Evolutionary conservation across 2,888 invertebrate genomes (phyloP).

Genomic region (Venusia cambrica): DNA sequence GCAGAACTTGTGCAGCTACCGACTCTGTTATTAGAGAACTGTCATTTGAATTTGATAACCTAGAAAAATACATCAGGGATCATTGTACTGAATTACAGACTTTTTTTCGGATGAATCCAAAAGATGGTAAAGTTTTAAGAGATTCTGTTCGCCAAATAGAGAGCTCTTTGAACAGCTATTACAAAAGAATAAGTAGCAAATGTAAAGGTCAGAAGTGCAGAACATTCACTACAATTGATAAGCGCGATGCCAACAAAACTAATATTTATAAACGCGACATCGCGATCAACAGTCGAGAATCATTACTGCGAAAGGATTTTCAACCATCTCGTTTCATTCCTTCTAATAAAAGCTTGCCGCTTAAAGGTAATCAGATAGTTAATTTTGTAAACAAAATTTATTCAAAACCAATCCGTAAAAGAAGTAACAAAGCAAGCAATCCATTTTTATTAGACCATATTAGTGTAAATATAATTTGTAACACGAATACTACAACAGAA

Average conservation of each 20-base stretch:
- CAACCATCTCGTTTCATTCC: constrained; percentile 12
- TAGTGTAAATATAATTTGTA: constrained; percentile 59
- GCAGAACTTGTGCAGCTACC: constrained; percentile 57
- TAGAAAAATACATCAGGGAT: constrained; percentile 56
- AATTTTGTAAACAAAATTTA: constrained; percentile 23
- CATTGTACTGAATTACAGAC: constrained; percentile 69
- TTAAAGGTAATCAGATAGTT: constrained; percentile 33
- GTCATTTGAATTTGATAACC: constrained; percentile 58
- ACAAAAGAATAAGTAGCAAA: constrained; percentile 58
- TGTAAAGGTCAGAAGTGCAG: constrained; percentile 57
- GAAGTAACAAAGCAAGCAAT: constrained; percentile 27
- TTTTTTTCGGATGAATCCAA: constrained; percentile 63
- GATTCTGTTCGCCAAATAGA: constrained; percentile 56
- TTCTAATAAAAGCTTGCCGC: constrained; percentile 33
- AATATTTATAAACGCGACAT: constrained; percentile 23
- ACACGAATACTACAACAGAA: constrained; percentile 28
- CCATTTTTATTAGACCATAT: constrained; percentile 55
- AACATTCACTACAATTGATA: constrained; percentile 49
- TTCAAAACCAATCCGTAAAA: constrained; percentile 29
- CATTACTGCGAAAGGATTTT: too few relatives aligned
- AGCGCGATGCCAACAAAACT: constrained; percentile 34
- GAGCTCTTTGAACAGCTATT: constrained; percentile 53
- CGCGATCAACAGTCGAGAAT: too few relatives aligned
- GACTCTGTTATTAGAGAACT: constrained; percentile 61
- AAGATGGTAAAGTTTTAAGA: constrained; percentile 54